These are phyloP conservation scores for Engraulis encrasicolus DNA, from an alignment of 2,113 vertebrate species.

Conservation along the genomic window DNA sequence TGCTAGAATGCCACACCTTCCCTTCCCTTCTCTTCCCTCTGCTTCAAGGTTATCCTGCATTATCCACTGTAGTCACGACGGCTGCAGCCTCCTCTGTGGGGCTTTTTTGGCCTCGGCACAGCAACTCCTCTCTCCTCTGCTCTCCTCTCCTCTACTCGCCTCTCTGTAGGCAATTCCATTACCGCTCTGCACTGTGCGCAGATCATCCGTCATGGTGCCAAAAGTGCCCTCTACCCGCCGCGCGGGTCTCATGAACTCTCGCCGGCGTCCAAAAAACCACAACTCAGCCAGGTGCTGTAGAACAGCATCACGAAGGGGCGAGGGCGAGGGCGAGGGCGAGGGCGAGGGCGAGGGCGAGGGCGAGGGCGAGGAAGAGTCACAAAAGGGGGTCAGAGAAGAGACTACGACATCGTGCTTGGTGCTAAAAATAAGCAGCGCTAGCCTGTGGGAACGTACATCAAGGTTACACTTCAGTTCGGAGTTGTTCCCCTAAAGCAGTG, in stretches of 20 bases:
- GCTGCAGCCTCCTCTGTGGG: conserved; percentile 17
- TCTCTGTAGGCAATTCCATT: conserved; percentile 41
- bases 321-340: neutral
- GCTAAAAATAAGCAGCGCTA: conserved; percentile 15
- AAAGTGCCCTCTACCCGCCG: conserved; percentile 29
- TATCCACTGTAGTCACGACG: conserved; percentile 47
- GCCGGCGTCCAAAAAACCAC: neutral
- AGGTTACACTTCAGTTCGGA: no score
- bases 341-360: neutral
- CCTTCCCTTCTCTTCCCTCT: no score
- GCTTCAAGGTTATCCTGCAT: conserved; percentile 56
- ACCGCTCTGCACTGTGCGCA: conserved; percentile 24
- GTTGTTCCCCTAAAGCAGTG: no score
- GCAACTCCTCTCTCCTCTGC: no score
- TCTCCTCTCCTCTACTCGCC: no score
- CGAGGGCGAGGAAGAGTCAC: no score
- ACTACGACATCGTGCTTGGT: neutral
- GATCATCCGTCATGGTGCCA: conserved; percentile 41
- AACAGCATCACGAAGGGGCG: conserved; percentile 39
- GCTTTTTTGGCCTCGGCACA: conserved; percentile 35
- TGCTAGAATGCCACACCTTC: conserved; percentile 12
- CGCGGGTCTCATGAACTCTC: conserved; percentile 16
- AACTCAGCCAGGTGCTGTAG: neutral
- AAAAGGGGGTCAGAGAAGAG: neutral
- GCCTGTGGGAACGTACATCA: no score